These are phyloP conservation scores for Ctenopoma kingsleyae DNA, from an alignment of 2,797 vertebrate species.

Conservation along the genomic window DNA sequence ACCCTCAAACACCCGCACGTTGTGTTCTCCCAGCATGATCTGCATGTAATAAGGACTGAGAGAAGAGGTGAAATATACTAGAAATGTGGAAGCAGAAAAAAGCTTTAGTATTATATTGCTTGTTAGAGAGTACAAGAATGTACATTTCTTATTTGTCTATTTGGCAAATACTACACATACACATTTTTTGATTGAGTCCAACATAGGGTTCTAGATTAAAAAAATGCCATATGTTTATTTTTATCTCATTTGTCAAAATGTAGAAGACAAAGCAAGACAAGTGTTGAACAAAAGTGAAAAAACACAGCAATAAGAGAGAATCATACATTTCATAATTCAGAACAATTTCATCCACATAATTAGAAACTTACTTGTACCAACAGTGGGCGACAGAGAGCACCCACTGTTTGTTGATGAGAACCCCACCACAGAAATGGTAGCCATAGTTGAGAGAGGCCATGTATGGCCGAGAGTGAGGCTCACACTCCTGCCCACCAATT, in stretches of 20 bases:
- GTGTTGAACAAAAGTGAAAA: neutral
- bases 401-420: conserved; percentile 81
- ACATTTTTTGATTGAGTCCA: neutral
- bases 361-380: conserved; percentile 81
- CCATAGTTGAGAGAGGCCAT: conserved; percentile 83
- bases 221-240: neutral
- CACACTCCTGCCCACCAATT: conserved; percentile 78
- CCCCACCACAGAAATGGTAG: conserved; percentile 82
- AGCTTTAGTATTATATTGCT: neutral
- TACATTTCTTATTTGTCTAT: neutral
- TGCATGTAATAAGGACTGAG: conserved; percentile 79
- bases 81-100: neutral
- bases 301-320: neutral
- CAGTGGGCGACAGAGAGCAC: conserved; percentile 85
- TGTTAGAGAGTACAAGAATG: neutral
- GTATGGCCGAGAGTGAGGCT: conserved; percentile 75
- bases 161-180: neutral
- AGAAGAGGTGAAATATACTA: neutral
- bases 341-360: neutral
- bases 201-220: neutral
- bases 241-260: neutral
- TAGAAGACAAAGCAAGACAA: neutral
- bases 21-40: conserved; percentile 82
- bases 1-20: conserved; percentile 72
- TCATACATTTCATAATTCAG: neutral